phyloP scores from a whole-genome alignment of 1,140 invertebrate species.

The Melanaphis sacchari region DNA sequence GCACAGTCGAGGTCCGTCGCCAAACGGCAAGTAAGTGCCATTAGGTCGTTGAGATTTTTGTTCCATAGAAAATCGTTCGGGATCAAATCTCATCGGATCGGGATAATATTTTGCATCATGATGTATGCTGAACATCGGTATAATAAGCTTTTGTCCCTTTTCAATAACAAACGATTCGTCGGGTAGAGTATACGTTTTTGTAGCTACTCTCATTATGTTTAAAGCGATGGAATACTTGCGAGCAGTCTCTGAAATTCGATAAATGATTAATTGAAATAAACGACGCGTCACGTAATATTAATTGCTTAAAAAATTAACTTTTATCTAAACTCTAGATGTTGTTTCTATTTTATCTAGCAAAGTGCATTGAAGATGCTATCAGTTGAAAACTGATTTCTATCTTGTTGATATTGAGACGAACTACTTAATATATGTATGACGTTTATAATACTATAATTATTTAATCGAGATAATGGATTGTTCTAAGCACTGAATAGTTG shows the following conservation, averaged over 20 bases:
- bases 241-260: slow-evolving; percentile 50
- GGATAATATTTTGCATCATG: slow-evolving; percentile 67
- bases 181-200: slow-evolving; percentile 66
- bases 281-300: no score
- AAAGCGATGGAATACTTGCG: slow-evolving; percentile 65
- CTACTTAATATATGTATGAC: no score
- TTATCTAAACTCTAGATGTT: no score
- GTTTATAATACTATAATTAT: no score
- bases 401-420: no score
- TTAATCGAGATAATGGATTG: no score
- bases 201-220: slow-evolving; percentile 64
- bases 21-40: slow-evolving; percentile 71
- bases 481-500: no score
- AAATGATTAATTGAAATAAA: background rate
- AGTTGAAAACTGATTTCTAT: no score
- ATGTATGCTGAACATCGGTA: slow-evolving; percentile 71
- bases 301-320: no score
- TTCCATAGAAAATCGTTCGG: slow-evolving; percentile 65
- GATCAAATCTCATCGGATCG: slow-evolving; percentile 69
- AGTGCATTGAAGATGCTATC: no score
- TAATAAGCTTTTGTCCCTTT: slow-evolving; percentile 69
- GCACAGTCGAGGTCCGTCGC: slow-evolving; percentile 66
- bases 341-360: no score
- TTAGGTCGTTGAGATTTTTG: slow-evolving; percentile 63
- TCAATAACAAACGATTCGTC: slow-evolving; percentile 60